phyloP scores from a whole-genome alignment of 2,888 invertebrate species.

The Pachymerium ferrugineum region DNA sequence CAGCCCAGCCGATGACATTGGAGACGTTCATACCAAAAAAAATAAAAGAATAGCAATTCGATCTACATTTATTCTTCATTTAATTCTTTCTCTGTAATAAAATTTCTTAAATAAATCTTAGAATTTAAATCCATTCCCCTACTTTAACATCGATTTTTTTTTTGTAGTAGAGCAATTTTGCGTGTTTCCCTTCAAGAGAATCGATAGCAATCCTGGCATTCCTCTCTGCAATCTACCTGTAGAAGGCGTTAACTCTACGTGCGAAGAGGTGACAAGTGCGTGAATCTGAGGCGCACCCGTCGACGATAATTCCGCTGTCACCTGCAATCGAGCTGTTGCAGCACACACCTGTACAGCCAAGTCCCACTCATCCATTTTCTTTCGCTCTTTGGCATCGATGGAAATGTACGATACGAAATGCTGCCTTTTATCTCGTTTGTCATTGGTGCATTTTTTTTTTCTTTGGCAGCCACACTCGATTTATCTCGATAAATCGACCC shows the following conservation, averaged over 20 bases:
- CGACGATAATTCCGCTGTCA: slow-evolving; percentile 17
- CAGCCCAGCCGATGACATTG: too few relatives aligned
- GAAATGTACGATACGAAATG: background rate
- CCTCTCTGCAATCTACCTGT: background rate
- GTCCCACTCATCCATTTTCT: background rate
- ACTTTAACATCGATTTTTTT: background rate
- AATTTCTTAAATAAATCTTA: background rate
- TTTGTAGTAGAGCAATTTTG: background rate
- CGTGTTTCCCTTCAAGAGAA: slow-evolving; percentile 3
- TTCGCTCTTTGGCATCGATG: background rate
- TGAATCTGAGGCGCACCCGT: too few relatives aligned
- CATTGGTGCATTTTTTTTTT: background rate
- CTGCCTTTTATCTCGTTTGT: slow-evolving; percentile 14
- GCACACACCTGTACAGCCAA: too few relatives aligned
- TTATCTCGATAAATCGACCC: slow-evolving; percentile 14
- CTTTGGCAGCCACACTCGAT: slow-evolving; percentile 9
- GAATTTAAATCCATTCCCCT: background rate
- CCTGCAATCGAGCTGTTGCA: slow-evolving; percentile 10
- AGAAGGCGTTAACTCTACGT: background rate
- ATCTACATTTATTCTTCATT: slow-evolving; percentile 5
- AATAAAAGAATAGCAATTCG: background rate
- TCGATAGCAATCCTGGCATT: slow-evolving; percentile 21
- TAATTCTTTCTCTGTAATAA: background rate
- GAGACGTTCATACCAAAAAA: too few relatives aligned
- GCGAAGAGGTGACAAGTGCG: slow-evolving; percentile 1